Conservation (phyloP, 1,140 invertebrate species). For the Magallana angulata region DNA sequence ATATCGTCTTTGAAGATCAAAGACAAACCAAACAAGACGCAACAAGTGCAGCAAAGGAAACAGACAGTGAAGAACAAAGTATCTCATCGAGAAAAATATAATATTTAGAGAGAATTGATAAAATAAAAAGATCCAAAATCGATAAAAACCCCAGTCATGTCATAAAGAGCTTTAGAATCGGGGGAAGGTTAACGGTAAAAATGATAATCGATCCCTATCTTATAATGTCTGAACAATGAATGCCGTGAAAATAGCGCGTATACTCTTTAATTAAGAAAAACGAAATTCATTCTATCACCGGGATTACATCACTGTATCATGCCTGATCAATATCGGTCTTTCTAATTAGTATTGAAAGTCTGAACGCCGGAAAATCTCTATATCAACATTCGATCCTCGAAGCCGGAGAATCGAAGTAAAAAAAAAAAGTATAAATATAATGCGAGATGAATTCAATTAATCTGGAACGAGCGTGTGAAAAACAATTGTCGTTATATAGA, state of each 20-base stretch:
- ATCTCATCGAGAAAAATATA: background rate
- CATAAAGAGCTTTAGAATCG: background rate
- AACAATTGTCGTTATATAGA: too few relatives aligned
- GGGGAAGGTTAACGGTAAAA: slow-evolving; percentile 8
- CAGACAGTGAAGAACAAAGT: background rate
- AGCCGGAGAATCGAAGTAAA: background rate
- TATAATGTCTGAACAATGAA: background rate
- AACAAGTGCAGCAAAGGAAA: background rate
- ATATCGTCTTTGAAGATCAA: too few relatives aligned
- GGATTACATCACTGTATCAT: slow-evolving; percentile 23
- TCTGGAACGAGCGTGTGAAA: background rate
- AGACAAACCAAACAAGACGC: background rate
- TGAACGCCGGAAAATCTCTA: background rate
- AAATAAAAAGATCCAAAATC: slow-evolving; percentile 8
- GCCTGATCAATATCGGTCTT: background rate
- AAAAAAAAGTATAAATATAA: background rate
- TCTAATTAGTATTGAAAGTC: background rate
- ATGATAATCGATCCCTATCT: background rate
- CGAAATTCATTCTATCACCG: slow-evolving; percentile 9
- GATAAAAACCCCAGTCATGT: slow-evolving; percentile 7
- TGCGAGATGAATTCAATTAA: background rate
- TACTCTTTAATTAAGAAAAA: slow-evolving; percentile 35
- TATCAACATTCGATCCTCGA: background rate
- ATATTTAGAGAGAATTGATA: background rate
- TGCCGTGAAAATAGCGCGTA: slow-evolving; percentile 12